These are phyloP conservation scores for Oryzias woworae DNA, from an alignment of 2,113 vertebrate genomes.

Conservation along the genomic window DNA sequence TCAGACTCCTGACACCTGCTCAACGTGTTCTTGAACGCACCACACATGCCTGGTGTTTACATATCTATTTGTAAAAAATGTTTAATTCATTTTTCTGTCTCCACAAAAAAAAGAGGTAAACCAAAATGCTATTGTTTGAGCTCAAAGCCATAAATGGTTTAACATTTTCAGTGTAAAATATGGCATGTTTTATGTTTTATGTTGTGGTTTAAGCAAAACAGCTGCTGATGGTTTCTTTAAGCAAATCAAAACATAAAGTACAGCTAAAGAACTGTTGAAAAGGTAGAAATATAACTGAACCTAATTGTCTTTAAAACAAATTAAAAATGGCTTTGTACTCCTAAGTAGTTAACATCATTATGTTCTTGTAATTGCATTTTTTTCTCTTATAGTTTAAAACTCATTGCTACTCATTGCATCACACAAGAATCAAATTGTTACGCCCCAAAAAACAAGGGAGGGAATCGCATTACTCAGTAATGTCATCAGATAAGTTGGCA, in stretches of 20 bases:
- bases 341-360: conserved; percentile 38
- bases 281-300: not conserved
- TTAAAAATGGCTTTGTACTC: conserved; percentile 21
- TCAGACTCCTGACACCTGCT: too few relatives aligned
- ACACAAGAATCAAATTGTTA: conserved; percentile 64
- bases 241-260: not conserved
- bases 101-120: too few relatives aligned
- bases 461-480: conserved; percentile 70
- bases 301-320: conserved; percentile 17
- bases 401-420: conserved; percentile 77
- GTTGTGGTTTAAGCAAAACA: not conserved
- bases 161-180: not conserved
- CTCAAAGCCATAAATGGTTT: too few relatives aligned
- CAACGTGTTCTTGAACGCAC: too few relatives aligned
- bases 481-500: conserved; percentile 77
- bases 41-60: too few relatives aligned
- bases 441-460: conserved; percentile 51
- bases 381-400: conserved; percentile 52
- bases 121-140: too few relatives aligned
- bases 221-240: not conserved
- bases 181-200: too few relatives aligned
- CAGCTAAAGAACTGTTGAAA: not conserved
- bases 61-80: too few relatives aligned
- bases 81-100: too few relatives aligned
- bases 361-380: conserved; percentile 52